These are phyloP conservation scores for Mormoops blainvillei DNA, from an alignment of 2,113 vertebrate species.

Conservation along the genomic window DNA sequence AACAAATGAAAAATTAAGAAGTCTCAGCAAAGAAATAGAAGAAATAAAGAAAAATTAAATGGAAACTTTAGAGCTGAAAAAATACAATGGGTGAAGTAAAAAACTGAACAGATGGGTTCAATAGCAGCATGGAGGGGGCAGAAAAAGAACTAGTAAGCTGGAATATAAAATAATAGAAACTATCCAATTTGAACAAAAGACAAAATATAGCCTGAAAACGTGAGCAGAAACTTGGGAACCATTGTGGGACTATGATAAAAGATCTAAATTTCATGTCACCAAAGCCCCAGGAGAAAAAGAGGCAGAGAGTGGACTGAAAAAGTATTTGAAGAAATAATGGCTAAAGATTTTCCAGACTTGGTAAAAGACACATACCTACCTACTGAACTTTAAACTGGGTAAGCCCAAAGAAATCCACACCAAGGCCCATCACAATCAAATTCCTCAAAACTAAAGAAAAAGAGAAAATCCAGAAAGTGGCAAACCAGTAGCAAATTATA, in stretches of 20 bases:
- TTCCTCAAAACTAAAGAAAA: neutral
- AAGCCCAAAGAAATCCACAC: neutral
- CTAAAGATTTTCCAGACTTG: constrained; percentile 22
- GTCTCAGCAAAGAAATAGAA: constrained; percentile 12
- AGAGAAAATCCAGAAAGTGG: neutral
- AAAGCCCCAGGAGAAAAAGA: neutral
- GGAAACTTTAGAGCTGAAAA: constrained; percentile 16
- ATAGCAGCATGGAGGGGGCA: neutral
- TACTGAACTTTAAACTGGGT: neutral
- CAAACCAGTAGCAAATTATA: constrained; percentile 1
- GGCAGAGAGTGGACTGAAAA: constrained; percentile 15
- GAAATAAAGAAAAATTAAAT: constrained; percentile 18
- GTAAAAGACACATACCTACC: neutral
- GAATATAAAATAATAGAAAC: neutral
- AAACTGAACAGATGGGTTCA: neutral
- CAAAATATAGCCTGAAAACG: neutral
- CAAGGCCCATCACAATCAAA: constrained; percentile 1
- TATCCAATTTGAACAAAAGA: neutral
- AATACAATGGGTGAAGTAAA: constrained; percentile 19
- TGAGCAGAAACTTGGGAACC: neutral
- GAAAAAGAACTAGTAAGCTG: neutral
- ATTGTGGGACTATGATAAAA: neutral
- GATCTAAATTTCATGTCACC: neutral
- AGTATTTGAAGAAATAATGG: neutral
- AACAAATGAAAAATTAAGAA: neutral